Evolutionary conservation across 2,113 vertebrate species (phyloP), one percentile per base, ranked within the genome.

Genomic region (Prunella himalayana): DNA sequence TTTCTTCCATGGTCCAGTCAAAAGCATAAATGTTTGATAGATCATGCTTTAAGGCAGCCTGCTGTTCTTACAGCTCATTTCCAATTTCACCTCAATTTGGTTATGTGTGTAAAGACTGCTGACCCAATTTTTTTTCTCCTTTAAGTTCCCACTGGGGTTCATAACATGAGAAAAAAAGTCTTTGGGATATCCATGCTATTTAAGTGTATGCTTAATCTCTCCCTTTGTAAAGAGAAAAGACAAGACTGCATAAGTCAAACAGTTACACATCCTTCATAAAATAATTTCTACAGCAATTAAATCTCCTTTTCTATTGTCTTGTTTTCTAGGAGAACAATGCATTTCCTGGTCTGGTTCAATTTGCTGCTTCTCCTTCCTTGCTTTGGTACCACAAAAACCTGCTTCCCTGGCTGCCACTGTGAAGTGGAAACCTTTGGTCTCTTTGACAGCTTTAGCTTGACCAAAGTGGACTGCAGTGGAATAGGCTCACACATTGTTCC

Each of bases 401-500:
- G 99, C 96, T 99, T 99, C 94, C 98, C 98, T 0, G 98, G 98
- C 33, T 99, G 99, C 94, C 98, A 96, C 79, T 99, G 99, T 0
- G 99, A 99, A 71, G 99, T 99, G 96, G 99, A 99, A 96, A 99
- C 98, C 81, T 99, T 99, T 9, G 99, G 99, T 45, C 98, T 99
- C 79, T 99, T 99, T 1, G 98, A 99, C 96, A 99, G 99, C 97
- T 99, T 99, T 97, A 99, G 99, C 91, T 93, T 99, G 94, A 99
- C 99, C 49, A 98, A 98, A 37, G 99, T 99, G 82, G 99, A 99
- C 91, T 99, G 99, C 94, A 98, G 98, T 8, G 97, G 98, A 28
- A 95, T 99, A 42, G 99, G 98, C 6, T 98, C 98, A 10, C 97
- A 98, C 41, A 93, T 98, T 11, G 96, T 99, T 91, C 99, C 99